phyloP scores from a whole-genome alignment of 2,797 vertebrate species.

The Antrozous pallidus region DNA sequence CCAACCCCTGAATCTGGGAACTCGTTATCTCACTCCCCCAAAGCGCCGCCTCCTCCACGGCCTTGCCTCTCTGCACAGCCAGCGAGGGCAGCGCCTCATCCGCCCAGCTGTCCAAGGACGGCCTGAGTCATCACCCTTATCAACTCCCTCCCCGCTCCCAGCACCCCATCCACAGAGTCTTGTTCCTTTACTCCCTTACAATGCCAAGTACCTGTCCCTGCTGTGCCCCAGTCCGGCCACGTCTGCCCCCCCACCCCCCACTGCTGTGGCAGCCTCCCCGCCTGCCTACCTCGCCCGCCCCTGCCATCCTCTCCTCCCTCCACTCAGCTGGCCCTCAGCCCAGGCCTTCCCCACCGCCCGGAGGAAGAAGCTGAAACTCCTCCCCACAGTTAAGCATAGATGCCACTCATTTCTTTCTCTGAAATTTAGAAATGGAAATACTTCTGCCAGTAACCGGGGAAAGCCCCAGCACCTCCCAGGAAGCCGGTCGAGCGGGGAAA shows the following conservation, averaged over 20 bases:
- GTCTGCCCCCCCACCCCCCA: not conserved
- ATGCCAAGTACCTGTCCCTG: not conserved
- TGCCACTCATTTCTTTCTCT: not conserved
- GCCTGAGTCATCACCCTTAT: conserved; percentile 33
- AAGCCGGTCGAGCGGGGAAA: not conserved
- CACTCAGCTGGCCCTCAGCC: not conserved
- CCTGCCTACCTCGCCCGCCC: not conserved
- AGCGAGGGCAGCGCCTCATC: not conserved
- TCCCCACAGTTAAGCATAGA: not conserved
- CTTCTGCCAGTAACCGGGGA: not conserved
- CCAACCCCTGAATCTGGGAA: not conserved
- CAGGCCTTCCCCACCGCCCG: not conserved
- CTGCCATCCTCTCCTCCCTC: not conserved
- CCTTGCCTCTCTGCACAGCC: not conserved
- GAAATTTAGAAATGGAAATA: not conserved
- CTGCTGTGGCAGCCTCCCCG: not conserved
- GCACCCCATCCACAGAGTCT: not conserved
- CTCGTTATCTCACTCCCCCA: not conserved
- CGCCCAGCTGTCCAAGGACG: not conserved
- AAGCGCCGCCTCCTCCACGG: not conserved
- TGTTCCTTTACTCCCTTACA: not conserved
- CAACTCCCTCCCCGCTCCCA: not conserved
- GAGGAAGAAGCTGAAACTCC: not conserved
- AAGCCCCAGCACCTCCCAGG: not conserved
- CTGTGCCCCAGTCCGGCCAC: not conserved